A percentile compares a stretch with the other conserved stretches of the same genome.
phyloP scores from a whole-genome alignment of 53 echinoderm and acorn worm species.

The Echinometra lucunter region DNA sequence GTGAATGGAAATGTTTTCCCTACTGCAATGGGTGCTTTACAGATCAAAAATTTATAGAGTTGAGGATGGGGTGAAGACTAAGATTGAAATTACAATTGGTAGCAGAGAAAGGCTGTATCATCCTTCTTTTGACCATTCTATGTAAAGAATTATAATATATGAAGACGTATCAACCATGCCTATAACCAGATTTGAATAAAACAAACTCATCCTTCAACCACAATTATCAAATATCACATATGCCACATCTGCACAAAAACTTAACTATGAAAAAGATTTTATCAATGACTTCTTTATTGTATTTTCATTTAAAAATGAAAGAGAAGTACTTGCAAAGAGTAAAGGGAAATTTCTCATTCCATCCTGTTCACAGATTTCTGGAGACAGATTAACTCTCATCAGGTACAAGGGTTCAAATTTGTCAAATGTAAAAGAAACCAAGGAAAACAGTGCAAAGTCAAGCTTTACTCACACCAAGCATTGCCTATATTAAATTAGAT shows the following conservation, averaged over 20 bases:
- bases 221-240: neutral
- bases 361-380: neutral
- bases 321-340: neutral
- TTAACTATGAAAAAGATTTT: neutral
- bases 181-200: neutral
- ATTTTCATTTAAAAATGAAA: neutral
- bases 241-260: neutral
- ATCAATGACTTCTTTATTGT: neutral
- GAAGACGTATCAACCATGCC: neutral
- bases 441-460: neutral
- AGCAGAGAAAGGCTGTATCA: neutral
- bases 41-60: no score
- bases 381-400: neutral
- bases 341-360: neutral
- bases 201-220: neutral
- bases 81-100: neutral
- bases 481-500: neutral
- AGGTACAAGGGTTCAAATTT: neutral
- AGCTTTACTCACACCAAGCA: neutral
- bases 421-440: neutral
- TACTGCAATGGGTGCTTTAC: no score
- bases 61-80: neutral
- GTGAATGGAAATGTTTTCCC: no score
- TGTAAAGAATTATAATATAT: no score
- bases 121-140: no score